These are phyloP conservation scores for Drosophila tani DNA, from an alignment of 1,140 invertebrate genomes.

Conservation along the genomic window DNA sequence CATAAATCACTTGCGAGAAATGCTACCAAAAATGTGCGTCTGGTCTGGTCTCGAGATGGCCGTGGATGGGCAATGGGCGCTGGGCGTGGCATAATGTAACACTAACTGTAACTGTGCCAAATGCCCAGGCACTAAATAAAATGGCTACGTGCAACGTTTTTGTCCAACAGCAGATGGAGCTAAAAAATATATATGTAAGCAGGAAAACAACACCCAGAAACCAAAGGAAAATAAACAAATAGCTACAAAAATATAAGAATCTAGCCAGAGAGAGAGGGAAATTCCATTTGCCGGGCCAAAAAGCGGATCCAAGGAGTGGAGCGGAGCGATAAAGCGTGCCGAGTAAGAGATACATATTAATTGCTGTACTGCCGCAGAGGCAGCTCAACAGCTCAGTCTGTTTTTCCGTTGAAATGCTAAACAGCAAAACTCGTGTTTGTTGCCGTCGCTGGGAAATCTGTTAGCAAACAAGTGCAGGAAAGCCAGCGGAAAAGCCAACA, in stretches of 20 bases:
- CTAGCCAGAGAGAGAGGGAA: slow-evolving; percentile 22
- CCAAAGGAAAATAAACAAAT: slow-evolving; percentile 39
- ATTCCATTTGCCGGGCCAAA: slow-evolving; percentile 25
- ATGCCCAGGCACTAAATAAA: slow-evolving; percentile 67
- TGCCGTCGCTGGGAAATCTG: slow-evolving; percentile 29
- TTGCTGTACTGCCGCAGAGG: slow-evolving; percentile 58
- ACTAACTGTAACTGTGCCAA: slow-evolving; percentile 72
- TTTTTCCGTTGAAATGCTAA: slow-evolving; percentile 77
- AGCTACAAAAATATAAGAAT: slow-evolving; percentile 32
- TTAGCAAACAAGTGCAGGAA: slow-evolving; percentile 9
- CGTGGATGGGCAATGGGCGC: slow-evolving; percentile 6
- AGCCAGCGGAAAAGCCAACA: not conserved
- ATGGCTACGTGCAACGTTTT: slow-evolving; percentile 72
- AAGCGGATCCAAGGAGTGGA: not conserved
- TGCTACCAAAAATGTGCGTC: slow-evolving; percentile 54
- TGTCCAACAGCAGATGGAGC: slow-evolving; percentile 31
- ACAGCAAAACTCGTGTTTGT: slow-evolving; percentile 56
- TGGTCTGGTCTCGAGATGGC: slow-evolving; percentile 13
- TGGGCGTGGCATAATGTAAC: slow-evolving; percentile 57
- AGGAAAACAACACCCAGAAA: slow-evolving; percentile 20
- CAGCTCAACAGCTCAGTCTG: slow-evolving; percentile 48
- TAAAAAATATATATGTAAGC: slow-evolving; percentile 23
- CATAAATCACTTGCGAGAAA: slow-evolving; percentile 74
- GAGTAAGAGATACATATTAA: slow-evolving; percentile 81
- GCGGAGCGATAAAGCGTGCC: slow-evolving; percentile 70